A percentile compares a stretch with the other conserved stretches of the same genome.
Conservation (phyloP, 2,888 invertebrate genomes). For the Phalera bucephala region DNA sequence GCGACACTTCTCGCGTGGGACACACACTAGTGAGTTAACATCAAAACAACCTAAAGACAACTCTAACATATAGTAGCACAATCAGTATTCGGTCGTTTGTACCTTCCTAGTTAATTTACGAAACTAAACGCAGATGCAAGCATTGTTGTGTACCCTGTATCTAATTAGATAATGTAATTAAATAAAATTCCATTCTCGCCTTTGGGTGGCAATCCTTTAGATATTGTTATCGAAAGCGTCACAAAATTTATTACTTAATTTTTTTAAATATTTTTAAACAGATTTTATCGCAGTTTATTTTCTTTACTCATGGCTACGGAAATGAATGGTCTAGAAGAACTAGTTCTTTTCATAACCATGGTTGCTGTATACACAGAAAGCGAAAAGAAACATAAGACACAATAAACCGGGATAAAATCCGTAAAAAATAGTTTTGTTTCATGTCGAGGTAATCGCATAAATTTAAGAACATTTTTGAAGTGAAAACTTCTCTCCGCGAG, state of each 20-base stretch:
- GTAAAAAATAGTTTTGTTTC: no score
- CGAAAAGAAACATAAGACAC: no score
- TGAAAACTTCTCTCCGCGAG: no score
- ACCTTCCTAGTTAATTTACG: conserved; percentile 34
- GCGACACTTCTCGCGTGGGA: conserved; percentile 59
- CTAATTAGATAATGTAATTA: conserved; percentile 78
- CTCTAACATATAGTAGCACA: conserved; percentile 30
- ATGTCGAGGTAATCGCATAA: no score
- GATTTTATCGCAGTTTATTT: no score
- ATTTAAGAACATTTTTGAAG: no score
- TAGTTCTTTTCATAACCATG: no score
- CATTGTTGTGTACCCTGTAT: conserved; percentile 66
- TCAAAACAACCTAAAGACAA: conserved; percentile 39
- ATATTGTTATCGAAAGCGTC: conserved; percentile 65
- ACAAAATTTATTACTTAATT: no score
- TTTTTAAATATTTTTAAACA: conserved; percentile 37
- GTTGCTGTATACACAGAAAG: no score
- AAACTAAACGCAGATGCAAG: conserved; percentile 65
- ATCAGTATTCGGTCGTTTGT: conserved; percentile 22
- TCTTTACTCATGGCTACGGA: no score
- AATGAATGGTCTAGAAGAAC: no score
- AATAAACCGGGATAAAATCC: no score
- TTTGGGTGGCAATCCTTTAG: conserved; percentile 66
- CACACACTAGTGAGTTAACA: conserved; percentile 36
- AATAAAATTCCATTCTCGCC: conserved; percentile 59